Evolutionary conservation across 2,113 vertebrate species (phyloP).

Genomic region (Varanus komodoensis): DNA sequence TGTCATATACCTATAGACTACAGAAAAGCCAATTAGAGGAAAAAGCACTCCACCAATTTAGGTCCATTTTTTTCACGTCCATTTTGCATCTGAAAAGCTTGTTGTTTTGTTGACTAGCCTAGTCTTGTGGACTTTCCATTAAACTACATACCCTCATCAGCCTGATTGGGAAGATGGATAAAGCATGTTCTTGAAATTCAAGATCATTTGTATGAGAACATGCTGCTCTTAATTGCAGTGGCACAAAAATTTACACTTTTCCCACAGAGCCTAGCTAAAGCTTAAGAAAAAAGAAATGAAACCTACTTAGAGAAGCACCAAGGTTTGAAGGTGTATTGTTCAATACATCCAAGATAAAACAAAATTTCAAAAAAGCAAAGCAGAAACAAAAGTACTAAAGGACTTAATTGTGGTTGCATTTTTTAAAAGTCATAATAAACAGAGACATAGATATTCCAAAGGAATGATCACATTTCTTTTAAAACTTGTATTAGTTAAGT

Average conservation of each 20-base stretch:
- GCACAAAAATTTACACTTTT: not conserved
- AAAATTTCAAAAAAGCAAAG: not conserved
- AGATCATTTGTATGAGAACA: not conserved
- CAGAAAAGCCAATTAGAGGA: constrained; percentile 8
- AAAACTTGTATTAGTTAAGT: not conserved
- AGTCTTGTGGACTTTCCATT: constrained; percentile 9
- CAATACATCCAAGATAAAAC: not conserved
- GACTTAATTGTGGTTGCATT: not conserved
- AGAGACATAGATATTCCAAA: not conserved
- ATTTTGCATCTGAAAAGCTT: not conserved
- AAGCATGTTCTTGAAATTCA: not conserved
- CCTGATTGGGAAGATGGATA: not conserved
- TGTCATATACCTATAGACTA: not conserved
- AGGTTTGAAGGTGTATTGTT: not conserved
- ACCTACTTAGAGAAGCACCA: not conserved
- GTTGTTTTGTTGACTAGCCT: not conserved
- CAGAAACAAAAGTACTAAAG: not conserved
- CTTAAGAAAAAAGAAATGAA: not conserved
- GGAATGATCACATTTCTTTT: not conserved
- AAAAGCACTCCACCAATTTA: not conserved
- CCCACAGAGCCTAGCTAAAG: not conserved
- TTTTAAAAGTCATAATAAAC: not conserved
- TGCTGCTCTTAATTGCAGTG: not conserved
- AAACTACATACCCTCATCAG: not conserved
- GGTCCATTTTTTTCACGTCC: not conserved